Conservation (phyloP, 1,140 invertebrate species). For the Teleogryllus occipitalis region DNA sequence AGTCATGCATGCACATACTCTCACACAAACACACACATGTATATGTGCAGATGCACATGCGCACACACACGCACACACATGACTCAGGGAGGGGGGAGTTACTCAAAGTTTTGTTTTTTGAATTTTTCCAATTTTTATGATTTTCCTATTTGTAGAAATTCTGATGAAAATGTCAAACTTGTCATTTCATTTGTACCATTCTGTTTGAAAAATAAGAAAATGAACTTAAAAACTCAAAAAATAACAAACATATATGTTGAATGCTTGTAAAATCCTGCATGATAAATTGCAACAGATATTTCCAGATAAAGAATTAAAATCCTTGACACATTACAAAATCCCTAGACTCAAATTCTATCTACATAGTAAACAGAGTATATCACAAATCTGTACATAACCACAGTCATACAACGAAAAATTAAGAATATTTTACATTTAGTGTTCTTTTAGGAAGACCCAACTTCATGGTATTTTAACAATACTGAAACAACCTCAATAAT, state of each 20-base stretch:
- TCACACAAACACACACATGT: neutral
- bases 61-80: neutral
- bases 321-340: neutral
- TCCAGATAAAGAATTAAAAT: neutral
- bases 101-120: neutral
- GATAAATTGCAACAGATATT: conserved; percentile 1
- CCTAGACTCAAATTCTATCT: neutral
- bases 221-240: neutral
- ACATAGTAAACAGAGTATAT: no score
- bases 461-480: neutral
- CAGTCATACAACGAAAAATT: no score
- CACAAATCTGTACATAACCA: no score
- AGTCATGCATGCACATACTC: neutral
- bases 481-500: neutral
- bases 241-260: neutral
- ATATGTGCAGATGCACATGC: no score
- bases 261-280: neutral
- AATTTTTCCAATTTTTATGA: neutral
- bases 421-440: neutral
- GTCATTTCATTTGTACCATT: neutral
- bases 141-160: neutral
- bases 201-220: neutral
- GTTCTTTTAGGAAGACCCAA: neutral
- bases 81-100: neutral
- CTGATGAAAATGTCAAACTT: neutral